A percentile compares a stretch with the other conserved stretches of the same genome.
Conservation (phyloP, 1,140 invertebrate species). For the Tachypleus tridentatus region DNA sequence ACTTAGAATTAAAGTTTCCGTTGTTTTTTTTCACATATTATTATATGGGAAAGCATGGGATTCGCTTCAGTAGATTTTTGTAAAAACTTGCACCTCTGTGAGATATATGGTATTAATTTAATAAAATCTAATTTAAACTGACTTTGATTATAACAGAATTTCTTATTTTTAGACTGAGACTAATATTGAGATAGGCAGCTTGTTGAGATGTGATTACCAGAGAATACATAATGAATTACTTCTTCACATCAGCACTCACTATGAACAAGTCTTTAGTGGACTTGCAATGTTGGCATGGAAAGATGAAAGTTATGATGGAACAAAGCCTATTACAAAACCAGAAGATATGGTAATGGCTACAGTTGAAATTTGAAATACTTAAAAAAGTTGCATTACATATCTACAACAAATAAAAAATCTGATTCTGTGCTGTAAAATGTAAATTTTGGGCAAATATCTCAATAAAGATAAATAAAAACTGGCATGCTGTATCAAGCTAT, state of each 20-base stretch:
- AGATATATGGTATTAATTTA: too few relatives aligned
- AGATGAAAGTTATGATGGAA: conserved; percentile 28
- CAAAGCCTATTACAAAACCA: conserved; percentile 24
- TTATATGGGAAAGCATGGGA: too few relatives aligned
- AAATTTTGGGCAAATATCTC: too few relatives aligned
- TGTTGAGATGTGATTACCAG: conserved; percentile 32
- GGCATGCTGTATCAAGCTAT: too few relatives aligned
- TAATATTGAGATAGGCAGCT: conserved; percentile 29
- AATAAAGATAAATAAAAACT: too few relatives aligned
- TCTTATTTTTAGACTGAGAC: conserved; percentile 27
- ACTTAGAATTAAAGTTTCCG: neutral
- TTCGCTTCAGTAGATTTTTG: too few relatives aligned
- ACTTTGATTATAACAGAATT: neutral
- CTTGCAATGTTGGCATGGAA: conserved; percentile 30
- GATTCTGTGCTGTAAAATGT: too few relatives aligned
- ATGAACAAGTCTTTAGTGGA: conserved; percentile 34
- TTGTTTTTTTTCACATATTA: conserved; percentile 5
- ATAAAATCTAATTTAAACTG: too few relatives aligned
- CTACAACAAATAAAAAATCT: too few relatives aligned
- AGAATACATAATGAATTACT: conserved; percentile 34
- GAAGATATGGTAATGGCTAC: conserved; percentile 28
- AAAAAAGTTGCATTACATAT: too few relatives aligned
- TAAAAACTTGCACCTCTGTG: too few relatives aligned
- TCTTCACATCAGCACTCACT: conserved; percentile 31
- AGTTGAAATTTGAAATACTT: too few relatives aligned